phyloP scores from a whole-genome alignment of 2,797 vertebrate genomes.

The Amniataba percoides region DNA sequence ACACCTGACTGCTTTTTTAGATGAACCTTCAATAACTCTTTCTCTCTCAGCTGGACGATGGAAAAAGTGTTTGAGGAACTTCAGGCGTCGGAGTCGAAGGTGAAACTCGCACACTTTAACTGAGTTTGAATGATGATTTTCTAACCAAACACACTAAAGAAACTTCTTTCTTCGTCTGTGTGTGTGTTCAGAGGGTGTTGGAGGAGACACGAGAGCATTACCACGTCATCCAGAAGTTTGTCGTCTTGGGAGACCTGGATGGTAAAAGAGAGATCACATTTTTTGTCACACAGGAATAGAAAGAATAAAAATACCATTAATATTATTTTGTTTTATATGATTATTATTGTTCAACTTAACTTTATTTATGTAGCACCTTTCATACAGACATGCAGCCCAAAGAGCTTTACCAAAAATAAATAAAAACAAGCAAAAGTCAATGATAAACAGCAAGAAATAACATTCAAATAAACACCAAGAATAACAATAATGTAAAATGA shows the following conservation, averaged over 20 bases:
- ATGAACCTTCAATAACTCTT: not conserved
- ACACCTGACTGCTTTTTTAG: not conserved
- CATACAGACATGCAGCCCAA: too few relatives aligned
- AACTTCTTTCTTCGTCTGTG: too few relatives aligned
- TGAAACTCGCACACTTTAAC: slow-evolving; percentile 10
- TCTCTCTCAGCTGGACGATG: slow-evolving; percentile 90
- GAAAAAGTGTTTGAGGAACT: slow-evolving; percentile 98
- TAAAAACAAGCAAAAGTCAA: too few relatives aligned
- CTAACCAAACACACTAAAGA: not conserved
- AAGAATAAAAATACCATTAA: not conserved
- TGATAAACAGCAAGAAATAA: too few relatives aligned
- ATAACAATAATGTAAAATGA: too few relatives aligned
- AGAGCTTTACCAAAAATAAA: too few relatives aligned
- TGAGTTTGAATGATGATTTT: not conserved
- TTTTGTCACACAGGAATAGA: too few relatives aligned
- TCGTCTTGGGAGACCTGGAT: slow-evolving; percentile 94
- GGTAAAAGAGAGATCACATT: slow-evolving; percentile 80
- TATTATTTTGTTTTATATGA: not conserved
- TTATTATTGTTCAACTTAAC: not conserved
- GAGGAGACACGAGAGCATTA: slow-evolving; percentile 95
- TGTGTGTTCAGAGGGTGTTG: slow-evolving; percentile 88
- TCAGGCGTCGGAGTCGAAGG: slow-evolving; percentile 94
- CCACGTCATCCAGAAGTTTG: slow-evolving; percentile 95
- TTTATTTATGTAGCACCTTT: too few relatives aligned
- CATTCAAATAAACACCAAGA: too few relatives aligned